Base-by-base conservation (phyloP, 2,888 invertebrate species). In the Tenthredo notha region DNA sequence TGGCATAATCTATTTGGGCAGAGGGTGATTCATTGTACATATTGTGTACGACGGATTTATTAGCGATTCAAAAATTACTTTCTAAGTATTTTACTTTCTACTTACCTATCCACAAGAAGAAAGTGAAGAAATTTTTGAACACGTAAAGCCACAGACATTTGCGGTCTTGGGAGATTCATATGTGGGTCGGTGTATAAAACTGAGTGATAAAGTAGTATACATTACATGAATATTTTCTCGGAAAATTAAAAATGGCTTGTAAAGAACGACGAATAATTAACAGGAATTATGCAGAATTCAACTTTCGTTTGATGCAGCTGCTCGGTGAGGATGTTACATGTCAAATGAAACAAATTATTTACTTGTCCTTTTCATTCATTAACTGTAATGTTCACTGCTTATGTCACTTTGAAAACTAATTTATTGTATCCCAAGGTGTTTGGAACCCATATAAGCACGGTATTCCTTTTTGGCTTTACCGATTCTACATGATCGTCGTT, bases 231-330 rank as follows among this genome's bases (percentile, higher is more conserved):
- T 12, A 40, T 40, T 80, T 37, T 80, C 40, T 58, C 61, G 37
- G 40, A 40, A 61, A 61, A 58, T 40, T 61, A 21, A 40, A 58
- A 61, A 80, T 61, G 61, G n/a, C 61, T 80, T 6, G 37, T n/a
- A 10, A 21, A 10, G 37, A 80, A 61, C 25, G 58, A 21, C 37
- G 40, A 37, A 7, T 50, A 37, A 80, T 80, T 80, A 37, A n/a
- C 37, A 37, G 61, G 21, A 80, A 80, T 80, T 80, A 80, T 61
- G 58, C 61, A 21, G 37, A 58, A 50, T 80, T 61, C 40, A 80
- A 80, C 78, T 80, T 80, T 80, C 78, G 78, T 37, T 7, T 80
- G 0, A 58, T 80, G 78, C 78, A 80, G 78, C 3, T 80, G 10
- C 78, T 80, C 21, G 78, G 78, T 61, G 21, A 80, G 61, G 21